A percentile compares a stretch with the other conserved stretches of the same genome.
phyloP scores from a whole-genome alignment of 2,888 invertebrate species.

The Coelinius sp. region DNA sequence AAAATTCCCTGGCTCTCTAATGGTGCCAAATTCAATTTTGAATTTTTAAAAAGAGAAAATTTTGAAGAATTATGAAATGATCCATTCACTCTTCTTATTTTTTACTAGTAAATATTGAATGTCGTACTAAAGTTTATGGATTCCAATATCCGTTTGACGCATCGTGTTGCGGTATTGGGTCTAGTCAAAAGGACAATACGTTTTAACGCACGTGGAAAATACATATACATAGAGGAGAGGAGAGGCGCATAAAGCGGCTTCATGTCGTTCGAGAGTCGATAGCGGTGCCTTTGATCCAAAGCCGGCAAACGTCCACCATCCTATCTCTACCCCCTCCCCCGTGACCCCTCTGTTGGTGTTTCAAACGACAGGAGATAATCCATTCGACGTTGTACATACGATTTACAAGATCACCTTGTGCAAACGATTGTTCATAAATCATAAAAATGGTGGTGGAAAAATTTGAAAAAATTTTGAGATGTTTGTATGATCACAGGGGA shows the following conservation, averaged over 20 bases:
- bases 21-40: not conserved
- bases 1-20: not conserved
- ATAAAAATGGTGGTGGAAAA: not conserved
- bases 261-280: constrained; percentile 58
- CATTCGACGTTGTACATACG: not conserved
- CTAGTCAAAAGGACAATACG: constrained; percentile 26
- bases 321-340: not conserved
- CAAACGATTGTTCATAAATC: not conserved
- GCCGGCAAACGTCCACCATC: constrained; percentile 37
- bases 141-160: constrained; percentile 31
- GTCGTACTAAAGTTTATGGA: constrained; percentile 27
- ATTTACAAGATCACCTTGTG: not conserved
- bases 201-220: not conserved
- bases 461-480: too few relatives aligned
- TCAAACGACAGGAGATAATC: constrained; percentile 10
- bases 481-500: too few relatives aligned
- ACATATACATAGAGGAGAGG: constrained; percentile 7
- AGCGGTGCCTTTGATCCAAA: constrained; percentile 66
- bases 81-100: constrained; percentile 2
- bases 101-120: constrained; percentile 13
- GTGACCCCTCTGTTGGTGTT: not conserved
- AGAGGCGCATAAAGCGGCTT: constrained; percentile 52
- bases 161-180: constrained; percentile 15
- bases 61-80: not conserved
- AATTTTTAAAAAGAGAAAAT: not conserved